Evolutionary conservation across 2,797 vertebrate genomes (phyloP).

Genomic region (Decapterus maruadsi): DNA sequence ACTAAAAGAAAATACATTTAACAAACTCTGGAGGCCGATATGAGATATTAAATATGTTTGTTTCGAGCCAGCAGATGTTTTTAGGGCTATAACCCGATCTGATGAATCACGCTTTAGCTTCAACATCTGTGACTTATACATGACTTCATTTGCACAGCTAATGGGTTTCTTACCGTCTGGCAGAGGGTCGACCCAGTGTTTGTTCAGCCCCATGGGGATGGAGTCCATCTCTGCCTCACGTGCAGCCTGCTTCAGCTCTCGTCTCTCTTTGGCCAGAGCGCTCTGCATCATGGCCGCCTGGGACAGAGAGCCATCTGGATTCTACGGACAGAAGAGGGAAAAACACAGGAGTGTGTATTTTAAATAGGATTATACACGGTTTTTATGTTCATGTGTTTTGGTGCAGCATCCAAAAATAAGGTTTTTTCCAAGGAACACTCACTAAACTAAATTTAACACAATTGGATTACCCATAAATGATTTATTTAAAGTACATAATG

Average conservation of each 20-base stretch:
- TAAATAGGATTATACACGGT: not conserved
- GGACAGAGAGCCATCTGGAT: slow-evolving; percentile 97
- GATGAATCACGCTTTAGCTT: slow-evolving; percentile 3
- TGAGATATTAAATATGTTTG: slow-evolving; percentile 18
- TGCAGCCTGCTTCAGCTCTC: slow-evolving; percentile 97
- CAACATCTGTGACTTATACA: slow-evolving; percentile 28
- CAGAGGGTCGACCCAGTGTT: slow-evolving; percentile 98
- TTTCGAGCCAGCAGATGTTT: slow-evolving; percentile 23
- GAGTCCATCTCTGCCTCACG: slow-evolving; percentile 99
- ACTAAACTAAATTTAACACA: not conserved
- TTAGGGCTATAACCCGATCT: not conserved
- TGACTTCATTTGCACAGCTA: not conserved
- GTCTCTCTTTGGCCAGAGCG: slow-evolving; percentile 95
- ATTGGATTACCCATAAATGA: not conserved
- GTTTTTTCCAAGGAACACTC: not conserved
- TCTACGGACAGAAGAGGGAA: slow-evolving; percentile 78
- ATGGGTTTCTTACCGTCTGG: slow-evolving; percentile 89
- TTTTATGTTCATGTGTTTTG: not conserved
- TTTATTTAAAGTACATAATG: not conserved
- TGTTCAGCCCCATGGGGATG: slow-evolving; percentile 98
- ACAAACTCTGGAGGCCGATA: slow-evolving; percentile 4
- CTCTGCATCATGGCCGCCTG: slow-evolving; percentile 99
- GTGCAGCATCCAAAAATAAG: not conserved
- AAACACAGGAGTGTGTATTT: not conserved
- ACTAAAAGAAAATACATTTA: not conserved